A percentile compares a stretch with the other conserved stretches of the same genome.
Evolutionary conservation across 2,888 invertebrate species (phyloP).

Genomic region (Heliconius hortense): DNA sequence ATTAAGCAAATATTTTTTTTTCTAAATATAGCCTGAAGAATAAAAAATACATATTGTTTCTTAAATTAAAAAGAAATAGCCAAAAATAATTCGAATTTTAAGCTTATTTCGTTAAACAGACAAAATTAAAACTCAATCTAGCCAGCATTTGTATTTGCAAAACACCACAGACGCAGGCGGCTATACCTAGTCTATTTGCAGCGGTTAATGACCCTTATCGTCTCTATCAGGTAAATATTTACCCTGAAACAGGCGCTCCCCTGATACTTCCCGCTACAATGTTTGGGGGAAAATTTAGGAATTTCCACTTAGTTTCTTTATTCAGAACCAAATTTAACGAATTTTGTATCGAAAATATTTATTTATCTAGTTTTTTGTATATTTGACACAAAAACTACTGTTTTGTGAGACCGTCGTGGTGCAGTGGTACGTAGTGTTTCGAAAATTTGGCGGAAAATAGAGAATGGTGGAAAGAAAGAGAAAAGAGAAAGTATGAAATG

Average conservation of each 20-base stretch:
- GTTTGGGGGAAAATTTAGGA: constrained; percentile 12
- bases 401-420: neutral
- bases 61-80: neutral
- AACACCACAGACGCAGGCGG: constrained; percentile 26
- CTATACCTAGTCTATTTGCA: constrained; percentile 28
- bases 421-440: too few relatives aligned
- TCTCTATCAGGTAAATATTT: constrained; percentile 43
- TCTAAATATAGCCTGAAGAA: too few relatives aligned
- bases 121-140: constrained; percentile 8
- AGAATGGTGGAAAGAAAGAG: too few relatives aligned
- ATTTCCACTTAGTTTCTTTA: constrained; percentile 4
- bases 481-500: too few relatives aligned
- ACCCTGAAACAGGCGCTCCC: constrained; percentile 29
- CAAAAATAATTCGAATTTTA: neutral
- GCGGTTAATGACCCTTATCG: constrained; percentile 45
- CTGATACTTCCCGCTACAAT: constrained; percentile 24
- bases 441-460: too few relatives aligned
- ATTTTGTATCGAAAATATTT: neutral
- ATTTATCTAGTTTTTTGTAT: neutral
- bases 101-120: neutral
- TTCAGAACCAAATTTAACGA: neutral
- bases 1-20: neutral
- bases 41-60: too few relatives aligned
- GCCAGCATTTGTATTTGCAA: constrained; percentile 4
- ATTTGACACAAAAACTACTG: neutral